Evolutionary conservation across 2,797 vertebrate species (phyloP).

Genomic region (Spatula clypeata): DNA sequence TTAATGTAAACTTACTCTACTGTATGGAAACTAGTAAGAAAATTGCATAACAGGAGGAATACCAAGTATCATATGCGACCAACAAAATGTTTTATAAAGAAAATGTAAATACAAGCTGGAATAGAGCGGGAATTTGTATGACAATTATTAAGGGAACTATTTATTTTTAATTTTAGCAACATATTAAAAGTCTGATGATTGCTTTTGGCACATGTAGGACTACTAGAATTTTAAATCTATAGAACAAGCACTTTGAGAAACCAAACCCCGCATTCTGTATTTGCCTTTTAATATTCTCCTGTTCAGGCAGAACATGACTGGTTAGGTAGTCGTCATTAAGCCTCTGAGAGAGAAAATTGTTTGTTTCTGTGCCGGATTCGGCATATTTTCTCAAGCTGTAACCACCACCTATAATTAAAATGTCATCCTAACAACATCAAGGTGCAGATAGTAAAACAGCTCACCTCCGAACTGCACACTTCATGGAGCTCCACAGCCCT

Average conservation of each 20-base stretch:
- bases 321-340: conserved; percentile 60
- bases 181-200: conserved; percentile 58
- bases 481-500: conserved; percentile 78
- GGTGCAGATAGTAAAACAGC: conserved; percentile 55
- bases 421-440: conserved; percentile 60
- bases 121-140: conserved; percentile 35
- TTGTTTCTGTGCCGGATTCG: conserved; percentile 61
- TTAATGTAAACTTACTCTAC: conserved; percentile 76
- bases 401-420: conserved; percentile 74
- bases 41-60: conserved; percentile 58
- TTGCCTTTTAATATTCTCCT: conserved; percentile 28
- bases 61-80: neutral
- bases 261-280: conserved; percentile 44
- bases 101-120: conserved; percentile 36
- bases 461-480: conserved; percentile 71
- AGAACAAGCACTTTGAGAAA: conserved; percentile 21
- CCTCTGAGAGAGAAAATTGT: conserved; percentile 35
- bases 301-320: conserved; percentile 6
- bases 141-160: conserved; percentile 10
- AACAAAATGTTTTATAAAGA: conserved; percentile 47
- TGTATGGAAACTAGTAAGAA: conserved; percentile 55
- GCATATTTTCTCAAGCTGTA: conserved; percentile 61
- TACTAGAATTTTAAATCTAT: conserved; percentile 27
- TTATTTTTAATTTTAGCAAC: conserved; percentile 56
- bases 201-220: conserved; percentile 54